phyloP scores from a whole-genome alignment of 2,888 invertebrate species.

The Orchesella flavescens region DNA sequence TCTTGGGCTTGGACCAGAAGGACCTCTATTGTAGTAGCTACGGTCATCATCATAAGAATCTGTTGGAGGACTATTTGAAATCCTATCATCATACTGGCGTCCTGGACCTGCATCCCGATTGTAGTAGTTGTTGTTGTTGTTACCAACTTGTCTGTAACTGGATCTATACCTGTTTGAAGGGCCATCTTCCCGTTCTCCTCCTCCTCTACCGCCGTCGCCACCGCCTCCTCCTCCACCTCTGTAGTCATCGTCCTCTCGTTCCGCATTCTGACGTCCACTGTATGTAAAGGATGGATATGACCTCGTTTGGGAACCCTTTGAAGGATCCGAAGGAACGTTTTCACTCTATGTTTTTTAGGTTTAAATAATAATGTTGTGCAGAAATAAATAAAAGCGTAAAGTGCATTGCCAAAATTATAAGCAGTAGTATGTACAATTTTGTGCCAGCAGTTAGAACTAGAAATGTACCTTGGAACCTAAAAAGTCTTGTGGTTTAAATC shows the following conservation, averaged over 20 bases:
- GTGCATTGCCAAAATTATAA: background rate
- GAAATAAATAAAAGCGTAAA: background rate
- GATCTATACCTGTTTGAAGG: slow-evolving; percentile 67
- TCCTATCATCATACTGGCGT: slow-evolving; percentile 45
- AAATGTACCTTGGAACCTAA: slow-evolving; percentile 67
- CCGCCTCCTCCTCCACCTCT: background rate
- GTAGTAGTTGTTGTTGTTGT: slow-evolving; percentile 11
- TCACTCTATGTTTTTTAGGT: slow-evolving; percentile 62
- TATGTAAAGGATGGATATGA: slow-evolving; percentile 71
- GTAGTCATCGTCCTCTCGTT: slow-evolving; percentile 33
- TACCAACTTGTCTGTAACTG: slow-evolving; percentile 68
- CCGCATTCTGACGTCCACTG: slow-evolving; percentile 65
- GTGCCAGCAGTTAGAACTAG: too few relatives aligned
- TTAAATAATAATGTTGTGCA: background rate
- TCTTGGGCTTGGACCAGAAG: background rate
- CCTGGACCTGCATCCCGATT: slow-evolving; percentile 11
- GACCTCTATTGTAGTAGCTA: background rate
- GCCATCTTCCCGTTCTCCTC: slow-evolving; percentile 5
- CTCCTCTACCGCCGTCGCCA: slow-evolving; percentile 16
- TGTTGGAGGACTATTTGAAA: slow-evolving; percentile 47
- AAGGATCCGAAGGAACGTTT: slow-evolving; percentile 63
- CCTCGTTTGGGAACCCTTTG: slow-evolving; percentile 70
- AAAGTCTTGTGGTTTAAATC: slow-evolving; percentile 74
- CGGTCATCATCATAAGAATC: slow-evolving; percentile 67
- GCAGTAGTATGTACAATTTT: too few relatives aligned